A percentile compares a stretch with the other conserved stretches of the same genome.
phyloP scores from a whole-genome alignment of 2,888 invertebrate genomes.

The Drepanosiphum platanoidis region DNA sequence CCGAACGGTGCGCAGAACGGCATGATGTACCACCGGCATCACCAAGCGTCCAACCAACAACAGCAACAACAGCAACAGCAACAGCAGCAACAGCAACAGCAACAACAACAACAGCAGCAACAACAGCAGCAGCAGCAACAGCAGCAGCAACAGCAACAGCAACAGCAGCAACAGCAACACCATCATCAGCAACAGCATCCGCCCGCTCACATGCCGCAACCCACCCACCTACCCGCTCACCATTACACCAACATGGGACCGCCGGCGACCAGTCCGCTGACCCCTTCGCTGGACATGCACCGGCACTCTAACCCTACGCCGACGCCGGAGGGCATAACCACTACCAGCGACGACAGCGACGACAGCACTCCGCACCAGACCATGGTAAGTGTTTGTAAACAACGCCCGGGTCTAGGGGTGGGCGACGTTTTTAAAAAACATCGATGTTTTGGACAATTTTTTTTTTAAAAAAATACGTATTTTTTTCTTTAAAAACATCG shows the following conservation, averaged over 20 bases:
- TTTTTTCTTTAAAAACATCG: too few relatives aligned
- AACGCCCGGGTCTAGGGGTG: too few relatives aligned
- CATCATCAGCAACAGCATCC: slow-evolving; percentile 67
- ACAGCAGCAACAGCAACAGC: slow-evolving; percentile 66
- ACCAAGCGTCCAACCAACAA: slow-evolving; percentile 67
- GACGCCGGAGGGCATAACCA: slow-evolving; percentile 66
- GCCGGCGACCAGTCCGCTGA: slow-evolving; percentile 65
- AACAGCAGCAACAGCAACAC: slow-evolving; percentile 66
- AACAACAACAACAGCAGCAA: slow-evolving; percentile 66
- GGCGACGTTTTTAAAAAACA: too few relatives aligned
- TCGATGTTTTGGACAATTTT: too few relatives aligned
- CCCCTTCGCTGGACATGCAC: slow-evolving; percentile 62
- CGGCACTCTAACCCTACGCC: slow-evolving; percentile 63
- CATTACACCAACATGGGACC: slow-evolving; percentile 66
- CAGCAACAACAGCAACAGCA: slow-evolving; percentile 67
- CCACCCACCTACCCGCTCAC: slow-evolving; percentile 57
- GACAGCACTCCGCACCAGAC: slow-evolving; percentile 80
- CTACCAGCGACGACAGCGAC: slow-evolving; percentile 88
- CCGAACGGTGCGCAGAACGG: slow-evolving; percentile 65
- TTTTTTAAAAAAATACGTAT: too few relatives aligned
- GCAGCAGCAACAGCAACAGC: slow-evolving; percentile 66
- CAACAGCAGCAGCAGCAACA: slow-evolving; percentile 66
- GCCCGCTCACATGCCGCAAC: slow-evolving; percentile 66
- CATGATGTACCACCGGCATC: slow-evolving; percentile 65
- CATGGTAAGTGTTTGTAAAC: slow-evolving; percentile 68